Evolutionary conservation across 92 coral and sea anemone species (phyloP), one percentile per base, ranked within the genome.

Genomic region (Heliopora coerulea): DNA sequence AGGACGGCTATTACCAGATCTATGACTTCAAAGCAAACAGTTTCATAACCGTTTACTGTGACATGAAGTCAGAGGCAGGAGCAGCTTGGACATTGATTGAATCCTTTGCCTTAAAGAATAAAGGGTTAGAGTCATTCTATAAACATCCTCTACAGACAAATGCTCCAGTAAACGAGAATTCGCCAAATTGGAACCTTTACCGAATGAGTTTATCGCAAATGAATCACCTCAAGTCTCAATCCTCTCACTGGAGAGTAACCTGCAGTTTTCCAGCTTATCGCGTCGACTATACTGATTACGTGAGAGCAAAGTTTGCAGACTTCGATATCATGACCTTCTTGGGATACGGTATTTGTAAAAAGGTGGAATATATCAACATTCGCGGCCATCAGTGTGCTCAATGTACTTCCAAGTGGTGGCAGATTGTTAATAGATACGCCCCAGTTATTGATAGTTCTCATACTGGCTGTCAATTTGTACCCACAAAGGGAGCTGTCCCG

Each of bases 181-280:
- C 52, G 12, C 52, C 88, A 35, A 87, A 87, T 76, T 84, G 88
- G 86, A 58, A 75, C 56, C 26, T 33, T 34, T 87, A 87, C 86
- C 82, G 91, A 7, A 73, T 76, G 83, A 56, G 81, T 30, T 50
- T 69, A 37, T 37, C 54, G 25, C 83, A 68, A 46, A 88, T 88
- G 89, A 35, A 34, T 19, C 75, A 79, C 19, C 70, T 88, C 37
- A 62, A 79, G 74, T 20, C 72, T 56, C 80, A 84, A 61, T 87
- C 91, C 65, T 84, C 91, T 32, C 88, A 87, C 82, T 87, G 86
- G 88, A 72, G 91, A 26, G 57, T 82, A 14, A 87, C 91, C 50
- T 87, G 91, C 80, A 80, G 83, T 39, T 87, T 64, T 52, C 83
- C 85, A 49, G 52, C 72, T 0, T 42, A 56, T 12, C 6, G 42